phyloP scores from a whole-genome alignment of 2,113 vertebrate species.

The Oryzias celebensis region DNA sequence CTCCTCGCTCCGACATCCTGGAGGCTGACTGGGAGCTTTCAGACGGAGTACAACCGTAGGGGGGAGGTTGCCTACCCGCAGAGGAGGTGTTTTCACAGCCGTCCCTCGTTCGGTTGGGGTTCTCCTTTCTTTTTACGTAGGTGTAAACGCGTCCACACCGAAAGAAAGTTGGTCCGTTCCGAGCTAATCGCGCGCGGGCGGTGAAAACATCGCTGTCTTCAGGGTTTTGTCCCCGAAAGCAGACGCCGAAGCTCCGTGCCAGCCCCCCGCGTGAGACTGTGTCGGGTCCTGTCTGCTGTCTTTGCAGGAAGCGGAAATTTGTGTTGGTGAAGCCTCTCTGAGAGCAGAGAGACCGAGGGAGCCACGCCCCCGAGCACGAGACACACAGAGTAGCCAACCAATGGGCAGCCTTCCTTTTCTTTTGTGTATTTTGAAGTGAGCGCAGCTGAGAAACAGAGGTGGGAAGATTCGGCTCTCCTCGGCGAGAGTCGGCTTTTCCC shows the following conservation, averaged over 20 bases:
- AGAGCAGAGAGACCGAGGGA: conserved; percentile 37
- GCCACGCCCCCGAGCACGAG: conserved; percentile 58
- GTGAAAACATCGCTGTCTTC: conserved; percentile 34
- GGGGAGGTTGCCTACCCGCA: conserved; percentile 1
- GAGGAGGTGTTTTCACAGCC: not conserved
- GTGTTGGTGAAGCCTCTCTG: conserved; percentile 49
- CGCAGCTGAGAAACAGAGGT: no score
- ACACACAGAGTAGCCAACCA: not conserved
- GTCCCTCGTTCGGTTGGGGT: not conserved
- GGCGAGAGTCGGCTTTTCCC: no score
- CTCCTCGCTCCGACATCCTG: conserved; percentile 80
- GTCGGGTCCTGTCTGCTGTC: conserved; percentile 33
- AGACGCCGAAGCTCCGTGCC: not conserved
- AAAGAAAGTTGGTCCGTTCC: conserved; percentile 25
- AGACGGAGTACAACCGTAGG: conserved; percentile 1
- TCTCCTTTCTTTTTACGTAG: not conserved
- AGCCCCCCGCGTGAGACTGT: conserved; percentile 5
- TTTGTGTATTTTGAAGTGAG: no score
- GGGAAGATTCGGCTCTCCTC: no score
- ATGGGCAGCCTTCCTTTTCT: not conserved
- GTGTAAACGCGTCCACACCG: conserved; percentile 15
- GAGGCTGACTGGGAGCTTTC: conserved; percentile 44
- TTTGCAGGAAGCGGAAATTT: conserved; percentile 80
- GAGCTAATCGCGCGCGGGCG: conserved; percentile 16
- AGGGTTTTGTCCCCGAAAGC: conserved; percentile 3